A percentile compares a stretch with the other conserved stretches of the same genome.
phyloP scores from a whole-genome alignment of 2,797 vertebrate genomes.

The Leptodactylus fallax region DNA sequence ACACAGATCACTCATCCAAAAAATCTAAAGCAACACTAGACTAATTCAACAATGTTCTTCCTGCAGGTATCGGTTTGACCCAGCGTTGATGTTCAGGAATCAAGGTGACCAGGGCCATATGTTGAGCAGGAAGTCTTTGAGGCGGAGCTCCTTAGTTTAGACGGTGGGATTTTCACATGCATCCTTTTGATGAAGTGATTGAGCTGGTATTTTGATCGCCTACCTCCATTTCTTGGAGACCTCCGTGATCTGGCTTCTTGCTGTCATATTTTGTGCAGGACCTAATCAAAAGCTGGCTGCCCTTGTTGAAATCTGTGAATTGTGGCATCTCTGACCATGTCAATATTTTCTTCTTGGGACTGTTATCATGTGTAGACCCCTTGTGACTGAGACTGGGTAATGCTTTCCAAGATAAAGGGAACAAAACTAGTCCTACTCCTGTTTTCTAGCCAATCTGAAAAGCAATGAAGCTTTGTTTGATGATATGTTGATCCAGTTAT shows the following conservation, averaged over 20 bases:
- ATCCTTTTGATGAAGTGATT: conserved; percentile 68
- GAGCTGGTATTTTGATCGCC: conserved; percentile 68
- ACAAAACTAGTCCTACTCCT: neutral
- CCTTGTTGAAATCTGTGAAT: conserved; percentile 71
- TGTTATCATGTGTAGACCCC: conserved; percentile 64
- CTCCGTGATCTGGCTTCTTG: conserved; percentile 66
- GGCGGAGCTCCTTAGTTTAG: conserved; percentile 60
- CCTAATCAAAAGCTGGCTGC: conserved; percentile 70
- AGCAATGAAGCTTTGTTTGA: conserved; percentile 36
- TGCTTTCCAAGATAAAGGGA: conserved; percentile 47
- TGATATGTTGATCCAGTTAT: neutral
- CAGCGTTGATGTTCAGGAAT: conserved; percentile 86
- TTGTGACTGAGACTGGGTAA: conserved; percentile 57
- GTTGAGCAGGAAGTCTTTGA: conserved; percentile 77
- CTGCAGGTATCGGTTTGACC: conserved; percentile 88
- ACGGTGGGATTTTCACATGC: conserved; percentile 56
- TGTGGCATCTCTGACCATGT: conserved; percentile 71
- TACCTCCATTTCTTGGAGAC: conserved; percentile 68
- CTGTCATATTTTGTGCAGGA: conserved; percentile 67
- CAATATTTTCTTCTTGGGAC: conserved; percentile 64
- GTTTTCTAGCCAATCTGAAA: neutral
- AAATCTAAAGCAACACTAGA: neutral
- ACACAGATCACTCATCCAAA: neutral
- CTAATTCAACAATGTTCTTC: conserved; percentile 7
- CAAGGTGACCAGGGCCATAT: conserved; percentile 75